Evolutionary conservation across 1,140 invertebrate genomes (phyloP).

Genomic region (Rhyzopertha dominica): DNA sequence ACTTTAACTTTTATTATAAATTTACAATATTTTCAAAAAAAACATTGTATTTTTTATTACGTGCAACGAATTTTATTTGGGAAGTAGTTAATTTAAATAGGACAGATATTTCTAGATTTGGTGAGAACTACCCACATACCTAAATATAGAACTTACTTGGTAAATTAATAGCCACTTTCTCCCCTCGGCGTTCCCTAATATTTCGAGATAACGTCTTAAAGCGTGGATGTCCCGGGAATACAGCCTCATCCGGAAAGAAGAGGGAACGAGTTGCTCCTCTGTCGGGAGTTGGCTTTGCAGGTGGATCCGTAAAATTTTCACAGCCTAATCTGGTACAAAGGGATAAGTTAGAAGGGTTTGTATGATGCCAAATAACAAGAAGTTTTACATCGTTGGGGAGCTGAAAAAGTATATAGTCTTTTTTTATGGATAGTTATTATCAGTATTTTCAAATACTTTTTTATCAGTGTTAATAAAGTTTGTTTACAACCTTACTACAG

Average conservation of each 20-base stretch:
- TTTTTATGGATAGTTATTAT: too few relatives aligned
- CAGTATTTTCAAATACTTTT: too few relatives aligned
- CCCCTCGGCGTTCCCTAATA: constrained; percentile 82
- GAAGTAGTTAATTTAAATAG: background rate
- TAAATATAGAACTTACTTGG: constrained; percentile 63
- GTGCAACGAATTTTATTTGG: background rate
- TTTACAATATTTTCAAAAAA: constrained; percentile 3
- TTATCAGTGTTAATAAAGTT: too few relatives aligned
- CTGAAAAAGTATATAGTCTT: too few relatives aligned
- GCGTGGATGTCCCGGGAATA: constrained; percentile 89
- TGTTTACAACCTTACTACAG: background rate
- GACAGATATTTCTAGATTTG: background rate
- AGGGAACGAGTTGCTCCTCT: constrained; percentile 76
- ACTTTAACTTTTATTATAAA: too few relatives aligned
- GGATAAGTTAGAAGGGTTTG: too few relatives aligned
- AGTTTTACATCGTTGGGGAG: too few relatives aligned
- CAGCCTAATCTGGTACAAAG: constrained; percentile 73
- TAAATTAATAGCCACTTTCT: constrained; percentile 95
- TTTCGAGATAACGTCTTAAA: constrained; percentile 94
- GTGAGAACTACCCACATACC: constrained; percentile 1
- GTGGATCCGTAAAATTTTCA: constrained; percentile 83
- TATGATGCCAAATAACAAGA: too few relatives aligned
- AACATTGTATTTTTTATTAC: constrained; percentile 1
- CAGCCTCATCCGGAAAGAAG: constrained; percentile 94
- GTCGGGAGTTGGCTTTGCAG: constrained; percentile 62